Evolutionary conservation across 2,797 vertebrate genomes (phyloP).

Genomic region (Eremophila alpestris): DNA sequence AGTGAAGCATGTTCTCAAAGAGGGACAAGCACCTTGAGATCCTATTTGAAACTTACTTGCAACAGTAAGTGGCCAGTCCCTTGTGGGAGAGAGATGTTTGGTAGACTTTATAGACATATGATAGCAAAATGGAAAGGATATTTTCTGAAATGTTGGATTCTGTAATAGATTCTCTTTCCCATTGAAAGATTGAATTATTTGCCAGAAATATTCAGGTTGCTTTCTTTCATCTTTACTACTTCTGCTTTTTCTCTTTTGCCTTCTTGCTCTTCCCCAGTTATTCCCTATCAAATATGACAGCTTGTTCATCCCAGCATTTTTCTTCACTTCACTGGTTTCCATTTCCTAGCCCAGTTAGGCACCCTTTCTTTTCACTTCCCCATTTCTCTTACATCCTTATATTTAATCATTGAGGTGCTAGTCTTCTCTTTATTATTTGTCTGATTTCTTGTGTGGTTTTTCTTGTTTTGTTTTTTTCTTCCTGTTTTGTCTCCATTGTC

Average conservation of each 20-base stretch:
- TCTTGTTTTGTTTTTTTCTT: background rate
- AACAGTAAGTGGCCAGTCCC: background rate
- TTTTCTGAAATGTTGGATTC: background rate
- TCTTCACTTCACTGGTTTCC: background rate
- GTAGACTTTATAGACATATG: background rate
- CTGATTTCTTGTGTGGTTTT: background rate
- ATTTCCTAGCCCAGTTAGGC: background rate
- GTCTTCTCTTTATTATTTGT: background rate
- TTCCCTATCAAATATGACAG: background rate
- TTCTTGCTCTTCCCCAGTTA: background rate
- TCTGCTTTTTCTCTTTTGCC: background rate
- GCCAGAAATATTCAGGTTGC: background rate
- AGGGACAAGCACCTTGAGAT: background rate
- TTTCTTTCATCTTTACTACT: background rate
- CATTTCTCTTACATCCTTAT: background rate
- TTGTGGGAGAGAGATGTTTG: background rate
- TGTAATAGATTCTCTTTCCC: background rate
- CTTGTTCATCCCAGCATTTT: background rate
- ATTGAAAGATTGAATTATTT: background rate
- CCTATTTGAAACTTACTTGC: background rate
- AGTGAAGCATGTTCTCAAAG: background rate
- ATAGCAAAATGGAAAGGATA: background rate
- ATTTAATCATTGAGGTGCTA: background rate
- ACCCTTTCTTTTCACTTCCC: background rate
- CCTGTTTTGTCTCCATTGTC: background rate